Percentiles rank a stretch among this genome's conserved stretches.
Conservation (phyloP, 2,888 invertebrate species). For the Hemithea aestivaria region DNA sequence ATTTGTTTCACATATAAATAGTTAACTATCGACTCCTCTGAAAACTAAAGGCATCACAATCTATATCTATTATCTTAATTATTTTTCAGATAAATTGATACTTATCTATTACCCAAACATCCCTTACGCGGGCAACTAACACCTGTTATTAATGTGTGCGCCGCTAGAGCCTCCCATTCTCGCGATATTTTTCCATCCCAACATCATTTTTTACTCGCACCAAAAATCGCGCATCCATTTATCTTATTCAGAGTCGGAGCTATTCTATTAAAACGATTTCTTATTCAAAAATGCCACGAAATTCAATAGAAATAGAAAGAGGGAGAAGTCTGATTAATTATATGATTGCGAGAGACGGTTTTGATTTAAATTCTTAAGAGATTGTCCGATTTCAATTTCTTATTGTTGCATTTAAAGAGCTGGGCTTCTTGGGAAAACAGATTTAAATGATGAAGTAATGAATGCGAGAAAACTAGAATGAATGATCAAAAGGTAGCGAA, state of each 20-base stretch:
- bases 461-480: too few species aligned
- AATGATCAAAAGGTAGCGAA: too few species aligned
- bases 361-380: constrained; percentile 42
- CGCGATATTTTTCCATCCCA: constrained; percentile 35
- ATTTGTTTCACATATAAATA: too few species aligned
- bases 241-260: constrained; percentile 41
- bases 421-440: too few species aligned
- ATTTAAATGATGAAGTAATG: too few species aligned
- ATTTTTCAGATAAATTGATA: too few species aligned
- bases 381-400: constrained; percentile 32
- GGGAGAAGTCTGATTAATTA: constrained; percentile 52
- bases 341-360: constrained; percentile 36
- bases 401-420: too few species aligned
- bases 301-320: constrained; percentile 52
- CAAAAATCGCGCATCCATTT: constrained; percentile 42
- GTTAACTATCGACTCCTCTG: too few species aligned
- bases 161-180: constrained; percentile 32
- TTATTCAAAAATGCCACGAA: constrained; percentile 54
- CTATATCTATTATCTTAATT: too few species aligned
- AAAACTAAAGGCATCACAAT: too few species aligned
- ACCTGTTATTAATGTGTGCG: constrained; percentile 37
- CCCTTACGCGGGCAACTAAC: constrained; percentile 17
- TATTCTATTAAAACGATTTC: constrained; percentile 58
- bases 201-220: constrained; percentile 43
- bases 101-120: too few species aligned